These are phyloP conservation scores for Cotesia vestalis DNA, from an alignment of 1,140 invertebrate genomes.

Conservation along the genomic window DNA sequence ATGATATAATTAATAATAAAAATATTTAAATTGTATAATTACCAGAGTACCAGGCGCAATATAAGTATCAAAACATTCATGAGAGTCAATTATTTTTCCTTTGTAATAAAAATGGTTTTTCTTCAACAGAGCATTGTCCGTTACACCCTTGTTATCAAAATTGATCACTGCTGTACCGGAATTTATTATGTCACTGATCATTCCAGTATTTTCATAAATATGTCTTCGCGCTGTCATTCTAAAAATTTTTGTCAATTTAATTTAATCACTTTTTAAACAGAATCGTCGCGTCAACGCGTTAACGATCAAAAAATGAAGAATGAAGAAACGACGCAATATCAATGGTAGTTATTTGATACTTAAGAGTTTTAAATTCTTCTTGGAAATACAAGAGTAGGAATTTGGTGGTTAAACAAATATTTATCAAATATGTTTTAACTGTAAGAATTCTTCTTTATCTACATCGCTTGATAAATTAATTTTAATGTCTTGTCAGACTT, in stretches of 20 bases:
- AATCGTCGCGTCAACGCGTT: no score
- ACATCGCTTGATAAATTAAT: no score
- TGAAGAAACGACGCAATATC: not conserved
- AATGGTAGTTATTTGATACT: not conserved
- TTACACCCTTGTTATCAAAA: conserved; percentile 29
- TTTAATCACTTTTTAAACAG: no score
- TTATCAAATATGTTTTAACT: no score
- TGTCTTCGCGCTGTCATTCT: conserved; percentile 9
- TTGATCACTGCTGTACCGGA: conserved; percentile 29
- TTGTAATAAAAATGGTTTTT: conserved; percentile 41
- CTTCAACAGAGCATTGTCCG: conserved; percentile 38
- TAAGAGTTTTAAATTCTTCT: not conserved
- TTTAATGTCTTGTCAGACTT: no score
- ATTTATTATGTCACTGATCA: conserved; percentile 27
- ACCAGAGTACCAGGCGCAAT: conserved; percentile 33
- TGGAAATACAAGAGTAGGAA: no score
- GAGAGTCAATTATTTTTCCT: conserved; percentile 34
- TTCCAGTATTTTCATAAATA: conserved; percentile 28
- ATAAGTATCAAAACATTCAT: conserved; percentile 35
- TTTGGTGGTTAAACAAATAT: no score
- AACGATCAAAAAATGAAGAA: not conserved
- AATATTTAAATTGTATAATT: conserved; percentile 17
- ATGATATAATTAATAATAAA: no score
- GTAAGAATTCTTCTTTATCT: no score
- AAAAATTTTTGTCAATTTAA: no score